These are phyloP conservation scores for Agrotis ipsilon DNA, from an alignment of 2,888 invertebrate genomes.

Conservation along the genomic window DNA sequence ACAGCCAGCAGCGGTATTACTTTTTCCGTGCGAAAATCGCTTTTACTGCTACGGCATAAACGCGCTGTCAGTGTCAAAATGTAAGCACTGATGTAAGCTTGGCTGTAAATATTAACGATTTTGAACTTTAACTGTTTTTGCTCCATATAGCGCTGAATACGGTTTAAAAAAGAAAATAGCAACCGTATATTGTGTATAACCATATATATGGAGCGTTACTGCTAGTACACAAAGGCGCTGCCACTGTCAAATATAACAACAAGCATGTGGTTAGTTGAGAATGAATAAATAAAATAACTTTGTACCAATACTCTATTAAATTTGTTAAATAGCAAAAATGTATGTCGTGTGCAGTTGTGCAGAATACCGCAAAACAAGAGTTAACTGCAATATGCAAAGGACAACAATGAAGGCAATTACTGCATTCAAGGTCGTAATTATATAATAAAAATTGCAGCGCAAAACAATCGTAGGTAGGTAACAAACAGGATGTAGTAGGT, in stretches of 20 bases:
- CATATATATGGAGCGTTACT: too few relatives aligned
- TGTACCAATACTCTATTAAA: neutral
- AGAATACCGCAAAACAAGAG: constrained; percentile 7
- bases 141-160: neutral
- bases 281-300: too few relatives aligned
- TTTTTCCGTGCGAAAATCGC: neutral
- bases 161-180: neutral
- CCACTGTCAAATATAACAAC: too few relatives aligned
- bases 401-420: constrained; percentile 34
- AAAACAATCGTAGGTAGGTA: constrained; percentile 3
- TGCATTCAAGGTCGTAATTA: constrained; percentile 42
- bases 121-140: neutral
- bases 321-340: neutral
- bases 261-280: too few relatives aligned
- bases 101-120: constrained; percentile 4
- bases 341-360: neutral
- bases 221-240: too few relatives aligned
- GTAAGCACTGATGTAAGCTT: neutral
- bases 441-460: constrained; percentile 28
- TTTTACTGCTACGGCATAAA: neutral
- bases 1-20: neutral
- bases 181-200: too few relatives aligned
- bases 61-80: neutral
- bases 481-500: neutral
- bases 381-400: constrained; percentile 18